Evolutionary conservation across 2,113 vertebrate genomes (phyloP), one percentile per base, ranked within the genome.

Genomic region (Pardalotus punctatus): DNA sequence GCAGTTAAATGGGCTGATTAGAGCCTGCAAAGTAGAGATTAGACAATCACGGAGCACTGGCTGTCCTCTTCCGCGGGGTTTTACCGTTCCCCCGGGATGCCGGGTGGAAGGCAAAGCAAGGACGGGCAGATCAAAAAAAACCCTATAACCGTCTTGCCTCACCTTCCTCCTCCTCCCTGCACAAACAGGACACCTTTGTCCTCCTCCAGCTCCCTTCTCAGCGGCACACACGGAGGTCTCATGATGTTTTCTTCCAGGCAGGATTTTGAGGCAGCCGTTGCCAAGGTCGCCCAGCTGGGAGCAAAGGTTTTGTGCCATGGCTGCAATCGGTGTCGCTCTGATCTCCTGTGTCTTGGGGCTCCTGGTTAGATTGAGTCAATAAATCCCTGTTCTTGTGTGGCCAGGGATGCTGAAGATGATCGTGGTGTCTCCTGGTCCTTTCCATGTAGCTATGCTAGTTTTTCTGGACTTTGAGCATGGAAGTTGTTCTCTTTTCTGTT

Each of bases 191-290:
- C 58, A 56, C 33, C 38, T 33, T 86, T 53, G 24, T 71, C 43
- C 53, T 83, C 58, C 70, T 66, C 74, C 65, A n/a, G 40, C 47
- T 88, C 35, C 28, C 27, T 83, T 38, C 62, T 58, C 48, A 24
- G 35, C 1, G 0, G n/a, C 6, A 3, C 4, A 35, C 35, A 22
- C 3, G 0, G 5, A 54, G 65, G 35, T 85, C 88, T 80, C 61
- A 2, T 57, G 84, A 33, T 5, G 4, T 84, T 90, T 62, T 65
- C 50, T 93, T 40, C 85, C 36, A 89, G 88, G 74, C 48, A 71
- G 60, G 73, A 35, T 42, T 56, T 79, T 48, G 62, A 71, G 82
- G 86, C 61, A 91, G 73, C 54, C 9, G 42, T 62, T 84, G 89
- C 90, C 84, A 88, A 36, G 66, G 53, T 47, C 21, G 60, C 67